Percentiles rank a stretch among this genome's conserved stretches.
Evolutionary conservation across 1,140 invertebrate genomes (phyloP).

Genomic region (Solen grandis): DNA sequence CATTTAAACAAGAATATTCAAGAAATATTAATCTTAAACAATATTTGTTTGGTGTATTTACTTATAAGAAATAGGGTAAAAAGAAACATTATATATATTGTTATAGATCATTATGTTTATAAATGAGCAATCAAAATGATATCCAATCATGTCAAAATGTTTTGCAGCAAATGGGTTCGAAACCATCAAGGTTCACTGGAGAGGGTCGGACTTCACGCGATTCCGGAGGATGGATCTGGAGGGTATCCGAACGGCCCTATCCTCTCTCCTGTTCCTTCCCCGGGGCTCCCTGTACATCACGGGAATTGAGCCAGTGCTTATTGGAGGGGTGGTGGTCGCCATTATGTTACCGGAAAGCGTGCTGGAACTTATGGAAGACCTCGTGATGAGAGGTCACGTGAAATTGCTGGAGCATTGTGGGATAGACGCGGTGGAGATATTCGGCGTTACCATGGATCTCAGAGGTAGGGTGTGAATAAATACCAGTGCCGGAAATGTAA

Average conservation of each 20-base stretch:
- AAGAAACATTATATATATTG: too few relatives aligned
- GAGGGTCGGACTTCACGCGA: background rate
- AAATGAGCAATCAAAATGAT: too few relatives aligned
- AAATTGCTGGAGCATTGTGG: background rate
- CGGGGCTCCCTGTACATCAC: background rate
- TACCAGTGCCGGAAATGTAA: too few relatives aligned
- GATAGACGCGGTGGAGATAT: background rate
- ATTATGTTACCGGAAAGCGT: background rate
- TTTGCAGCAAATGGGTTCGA: background rate
- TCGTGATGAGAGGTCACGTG: background rate
- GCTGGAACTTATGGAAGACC: background rate
- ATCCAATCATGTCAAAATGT: too few relatives aligned
- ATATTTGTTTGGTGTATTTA: too few relatives aligned
- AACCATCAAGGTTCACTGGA: background rate
- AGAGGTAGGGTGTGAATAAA: background rate
- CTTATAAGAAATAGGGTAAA: too few relatives aligned
- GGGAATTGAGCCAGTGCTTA: background rate
- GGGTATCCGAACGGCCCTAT: background rate
- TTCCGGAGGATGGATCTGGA: background rate
- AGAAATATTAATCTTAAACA: too few relatives aligned
- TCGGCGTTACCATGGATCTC: background rate
- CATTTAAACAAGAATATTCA: too few relatives aligned
- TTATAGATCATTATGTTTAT: too few relatives aligned
- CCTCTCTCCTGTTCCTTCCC: background rate
- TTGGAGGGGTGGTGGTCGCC: background rate